Percentiles rank a stretch among this genome's conserved stretches.
phyloP scores from a whole-genome alignment of 2,888 invertebrate genomes.

The Automeris io region DNA sequence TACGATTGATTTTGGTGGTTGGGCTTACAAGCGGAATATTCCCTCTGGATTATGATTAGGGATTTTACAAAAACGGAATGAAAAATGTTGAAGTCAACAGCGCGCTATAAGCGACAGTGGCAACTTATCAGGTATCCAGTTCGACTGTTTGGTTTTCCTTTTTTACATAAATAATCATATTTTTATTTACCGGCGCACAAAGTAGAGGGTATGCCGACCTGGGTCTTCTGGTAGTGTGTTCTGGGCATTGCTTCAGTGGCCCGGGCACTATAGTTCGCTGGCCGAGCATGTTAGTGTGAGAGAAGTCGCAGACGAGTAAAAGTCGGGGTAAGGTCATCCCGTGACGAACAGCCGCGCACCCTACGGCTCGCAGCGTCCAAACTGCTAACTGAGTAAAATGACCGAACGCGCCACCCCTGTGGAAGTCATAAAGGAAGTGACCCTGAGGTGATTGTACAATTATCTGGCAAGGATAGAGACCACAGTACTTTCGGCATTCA shows the following conservation, averaged over 20 bases:
- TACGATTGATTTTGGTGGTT: constrained; percentile 10
- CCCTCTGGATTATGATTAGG: not conserved
- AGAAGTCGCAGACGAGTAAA: constrained; percentile 65
- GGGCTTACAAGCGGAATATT: not conserved
- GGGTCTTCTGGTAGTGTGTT: constrained; percentile 32
- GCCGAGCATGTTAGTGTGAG: constrained; percentile 69
- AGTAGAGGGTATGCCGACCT: constrained; percentile 43
- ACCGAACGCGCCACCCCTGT: constrained; percentile 59
- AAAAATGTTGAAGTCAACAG: too few relatives aligned
- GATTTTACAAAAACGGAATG: too few relatives aligned
- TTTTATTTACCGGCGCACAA: constrained; percentile 44
- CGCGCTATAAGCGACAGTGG: too few relatives aligned
- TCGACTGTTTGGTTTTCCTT: too few relatives aligned
- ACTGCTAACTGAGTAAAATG: constrained; percentile 67
- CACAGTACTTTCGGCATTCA: too few relatives aligned
- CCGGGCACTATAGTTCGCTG: constrained; percentile 51
- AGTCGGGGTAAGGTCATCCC: constrained; percentile 37
- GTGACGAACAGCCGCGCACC: constrained; percentile 58
- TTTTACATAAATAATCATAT: not conserved
- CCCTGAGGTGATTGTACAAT: too few relatives aligned
- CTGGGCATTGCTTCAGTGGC: constrained; percentile 37
- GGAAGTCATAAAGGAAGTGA: too few relatives aligned
- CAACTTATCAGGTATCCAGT: too few relatives aligned
- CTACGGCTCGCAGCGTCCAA: constrained; percentile 57
- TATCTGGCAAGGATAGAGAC: too few relatives aligned